phyloP scores from a whole-genome alignment of 2,888 invertebrate genomes.

The Luperina nickerlii region DNA sequence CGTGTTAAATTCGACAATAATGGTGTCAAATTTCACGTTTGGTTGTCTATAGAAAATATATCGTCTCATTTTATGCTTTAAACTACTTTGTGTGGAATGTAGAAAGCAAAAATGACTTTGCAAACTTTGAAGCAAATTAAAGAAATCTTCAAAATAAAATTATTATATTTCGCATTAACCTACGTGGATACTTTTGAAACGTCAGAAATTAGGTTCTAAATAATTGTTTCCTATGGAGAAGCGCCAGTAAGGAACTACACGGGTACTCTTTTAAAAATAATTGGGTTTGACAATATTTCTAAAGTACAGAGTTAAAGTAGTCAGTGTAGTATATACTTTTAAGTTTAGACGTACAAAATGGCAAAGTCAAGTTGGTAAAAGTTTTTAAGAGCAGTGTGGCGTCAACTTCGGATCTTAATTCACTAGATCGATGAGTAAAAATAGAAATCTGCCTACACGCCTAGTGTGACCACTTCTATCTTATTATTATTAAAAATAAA shows the following conservation, averaged over 20 bases:
- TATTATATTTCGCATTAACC: background rate
- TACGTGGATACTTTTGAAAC: background rate
- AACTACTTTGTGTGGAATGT: slow-evolving; percentile 1
- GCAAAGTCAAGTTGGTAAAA: slow-evolving; percentile 5
- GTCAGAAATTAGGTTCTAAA: background rate
- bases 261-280: background rate
- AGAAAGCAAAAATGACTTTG: slow-evolving; percentile 9
- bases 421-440: background rate
- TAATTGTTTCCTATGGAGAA: background rate
- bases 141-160: background rate
- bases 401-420: slow-evolving; percentile 8
- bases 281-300: background rate
- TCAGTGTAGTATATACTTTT: too few relatives aligned
- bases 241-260: background rate
- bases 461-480: background rate
- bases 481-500: too few relatives aligned
- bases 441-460: too few relatives aligned
- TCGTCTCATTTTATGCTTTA: slow-evolving; percentile 23
- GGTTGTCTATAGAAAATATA: slow-evolving; percentile 45
- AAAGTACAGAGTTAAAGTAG: background rate
- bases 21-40: slow-evolving; percentile 55
- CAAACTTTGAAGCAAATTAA: background rate
- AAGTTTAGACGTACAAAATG: background rate
- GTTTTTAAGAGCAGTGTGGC: slow-evolving; percentile 25
- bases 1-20: slow-evolving; percentile 56